Conservation (phyloP, 1,140 invertebrate genomes). For the Hormaphis cornu region DNA sequence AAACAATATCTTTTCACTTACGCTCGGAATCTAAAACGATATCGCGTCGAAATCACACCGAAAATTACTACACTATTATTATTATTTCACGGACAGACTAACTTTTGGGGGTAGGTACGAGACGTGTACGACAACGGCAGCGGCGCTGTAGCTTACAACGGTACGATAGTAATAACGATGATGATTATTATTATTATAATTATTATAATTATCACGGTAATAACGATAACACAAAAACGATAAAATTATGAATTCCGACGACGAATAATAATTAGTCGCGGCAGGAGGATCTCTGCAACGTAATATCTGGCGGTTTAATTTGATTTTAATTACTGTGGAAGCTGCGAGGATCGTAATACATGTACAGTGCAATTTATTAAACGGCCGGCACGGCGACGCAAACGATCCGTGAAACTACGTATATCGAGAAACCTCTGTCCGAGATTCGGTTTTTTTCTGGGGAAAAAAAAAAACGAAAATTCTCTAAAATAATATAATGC, state of each 20-base stretch:
- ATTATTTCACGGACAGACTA: too few relatives aligned
- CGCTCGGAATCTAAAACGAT: too few relatives aligned
- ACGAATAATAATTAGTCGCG: not conserved
- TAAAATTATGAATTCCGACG: not conserved
- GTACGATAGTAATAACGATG: too few relatives aligned
- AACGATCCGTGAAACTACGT: constrained; percentile 30
- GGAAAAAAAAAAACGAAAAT: too few relatives aligned
- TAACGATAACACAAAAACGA: not conserved
- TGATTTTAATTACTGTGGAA: constrained; percentile 30
- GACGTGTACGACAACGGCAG: too few relatives aligned
- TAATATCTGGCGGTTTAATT: not conserved
- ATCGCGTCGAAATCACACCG: not conserved
- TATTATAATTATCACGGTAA: not conserved
- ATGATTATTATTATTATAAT: not conserved
- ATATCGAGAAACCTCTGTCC: constrained; percentile 15
- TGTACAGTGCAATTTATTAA: not conserved
- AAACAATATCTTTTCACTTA: too few relatives aligned
- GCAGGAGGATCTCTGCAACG: not conserved
- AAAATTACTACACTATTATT: not conserved
- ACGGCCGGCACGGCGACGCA: constrained; percentile 17
- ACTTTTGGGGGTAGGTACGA: too few relatives aligned
- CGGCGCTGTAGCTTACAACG: not conserved
- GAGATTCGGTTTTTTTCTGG: not conserved
- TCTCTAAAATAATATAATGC: too few relatives aligned
- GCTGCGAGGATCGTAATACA: too few relatives aligned